Evolutionary conservation across 2,797 vertebrate species (phyloP).

Genomic region (Sebastes vulpes): DNA sequence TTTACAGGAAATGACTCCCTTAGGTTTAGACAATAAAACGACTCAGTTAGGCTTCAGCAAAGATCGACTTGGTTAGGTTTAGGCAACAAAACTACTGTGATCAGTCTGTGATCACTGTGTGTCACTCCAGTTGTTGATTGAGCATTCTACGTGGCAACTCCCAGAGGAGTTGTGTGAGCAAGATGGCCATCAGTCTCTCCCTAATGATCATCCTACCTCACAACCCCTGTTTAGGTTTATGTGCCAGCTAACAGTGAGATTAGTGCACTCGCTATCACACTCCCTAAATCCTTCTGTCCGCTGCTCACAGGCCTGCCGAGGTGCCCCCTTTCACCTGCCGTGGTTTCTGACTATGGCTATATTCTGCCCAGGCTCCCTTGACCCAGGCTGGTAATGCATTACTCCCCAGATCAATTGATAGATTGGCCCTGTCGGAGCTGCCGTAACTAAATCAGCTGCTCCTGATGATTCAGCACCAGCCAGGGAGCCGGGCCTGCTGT

Average conservation of each 20-base stretch:
- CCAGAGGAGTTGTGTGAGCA: conserved; percentile 54
- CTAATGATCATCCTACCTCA: conserved; percentile 73
- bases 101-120: conserved; percentile 27
- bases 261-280: conserved; percentile 73
- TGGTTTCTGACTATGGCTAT: conserved; percentile 71
- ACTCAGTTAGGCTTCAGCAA: too few relatives aligned
- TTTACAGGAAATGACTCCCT: too few relatives aligned
- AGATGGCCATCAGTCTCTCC: conserved; percentile 77
- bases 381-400: conserved; percentile 80
- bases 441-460: conserved; percentile 81
- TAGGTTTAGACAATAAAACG: too few relatives aligned
- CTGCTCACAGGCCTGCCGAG: conserved; percentile 38
- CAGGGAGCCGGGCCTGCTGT: conserved; percentile 80
- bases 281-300: conserved; percentile 78
- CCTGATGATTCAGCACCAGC: conserved; percentile 86
- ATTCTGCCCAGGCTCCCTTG: conserved; percentile 71
- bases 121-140: conserved; percentile 72
- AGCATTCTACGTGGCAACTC: conserved; percentile 60
- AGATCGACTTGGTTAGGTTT: too few relatives aligned
- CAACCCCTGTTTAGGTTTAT: conserved; percentile 70
- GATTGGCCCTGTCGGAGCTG: conserved; percentile 76
- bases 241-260: conserved; percentile 80
- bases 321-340: conserved; percentile 56
- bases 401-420: conserved; percentile 81
- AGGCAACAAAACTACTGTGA: not conserved